Evolutionary conservation across 2,797 vertebrate genomes (phyloP).

Genomic region (Karalla daura): DNA sequence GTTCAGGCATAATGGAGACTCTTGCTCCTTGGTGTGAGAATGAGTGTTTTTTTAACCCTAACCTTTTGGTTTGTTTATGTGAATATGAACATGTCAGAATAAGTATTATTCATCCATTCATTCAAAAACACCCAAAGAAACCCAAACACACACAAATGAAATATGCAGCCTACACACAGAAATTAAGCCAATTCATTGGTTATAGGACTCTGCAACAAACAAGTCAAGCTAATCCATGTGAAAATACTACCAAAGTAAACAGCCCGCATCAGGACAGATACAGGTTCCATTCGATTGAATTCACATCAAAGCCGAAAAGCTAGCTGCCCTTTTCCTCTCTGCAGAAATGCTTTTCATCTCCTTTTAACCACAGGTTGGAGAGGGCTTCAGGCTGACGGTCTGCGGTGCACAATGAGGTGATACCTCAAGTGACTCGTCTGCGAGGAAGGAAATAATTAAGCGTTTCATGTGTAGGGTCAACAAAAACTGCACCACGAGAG

Average conservation of each 20-base stretch:
- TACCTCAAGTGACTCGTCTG: constrained; percentile 1
- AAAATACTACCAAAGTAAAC: neutral
- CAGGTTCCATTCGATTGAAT: neutral
- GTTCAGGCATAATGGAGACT: too few species aligned
- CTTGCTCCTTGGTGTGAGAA: too few species aligned
- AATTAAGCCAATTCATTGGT: too few species aligned
- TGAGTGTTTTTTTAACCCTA: too few species aligned
- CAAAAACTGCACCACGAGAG: neutral
- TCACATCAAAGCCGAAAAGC: neutral
- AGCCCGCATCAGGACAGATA: neutral
- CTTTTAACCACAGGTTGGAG: constrained; percentile 1
- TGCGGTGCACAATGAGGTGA: neutral
- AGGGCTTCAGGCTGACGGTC: neutral
- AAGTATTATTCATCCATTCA: too few species aligned
- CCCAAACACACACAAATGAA: too few species aligned
- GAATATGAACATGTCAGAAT: too few species aligned
- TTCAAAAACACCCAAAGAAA: too few species aligned
- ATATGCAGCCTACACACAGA: too few species aligned
- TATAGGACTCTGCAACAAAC: neutral
- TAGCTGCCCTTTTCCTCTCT: neutral
- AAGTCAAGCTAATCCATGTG: neutral
- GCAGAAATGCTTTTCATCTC: neutral
- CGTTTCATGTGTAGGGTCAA: neutral
- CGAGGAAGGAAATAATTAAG: neutral
- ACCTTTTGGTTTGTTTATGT: too few species aligned